Evolutionary conservation across 1,140 invertebrate species (phyloP).

Genomic region (Holotrichia oblita): DNA sequence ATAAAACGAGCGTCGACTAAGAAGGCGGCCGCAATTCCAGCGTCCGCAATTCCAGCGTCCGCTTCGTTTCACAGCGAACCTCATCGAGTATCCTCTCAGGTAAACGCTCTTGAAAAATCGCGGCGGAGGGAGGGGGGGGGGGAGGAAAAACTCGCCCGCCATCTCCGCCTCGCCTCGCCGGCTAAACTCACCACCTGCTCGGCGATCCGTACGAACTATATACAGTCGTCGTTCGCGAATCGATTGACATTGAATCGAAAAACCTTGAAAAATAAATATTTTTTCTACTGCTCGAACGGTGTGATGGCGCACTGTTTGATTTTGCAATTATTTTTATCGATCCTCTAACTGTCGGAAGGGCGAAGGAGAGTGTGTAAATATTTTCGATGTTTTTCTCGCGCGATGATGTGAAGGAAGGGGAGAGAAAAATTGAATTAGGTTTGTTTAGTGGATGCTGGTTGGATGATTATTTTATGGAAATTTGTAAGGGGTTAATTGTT

Average conservation of each 20-base stretch:
- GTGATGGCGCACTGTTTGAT: background rate
- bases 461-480: background rate
- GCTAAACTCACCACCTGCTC: no score
- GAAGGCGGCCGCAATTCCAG: background rate
- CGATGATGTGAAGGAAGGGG: background rate
- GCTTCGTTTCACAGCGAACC: no score
- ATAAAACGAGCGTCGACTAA: background rate
- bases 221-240: background rate
- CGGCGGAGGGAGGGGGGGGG: no score
- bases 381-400: background rate
- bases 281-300: background rate
- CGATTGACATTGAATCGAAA: constrained; percentile 12
- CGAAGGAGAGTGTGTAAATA: constrained; percentile 3
- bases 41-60: no score
- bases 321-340: constrained; percentile 14
- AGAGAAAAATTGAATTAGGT: constrained; percentile 14
- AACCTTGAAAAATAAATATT: constrained; percentile 14
- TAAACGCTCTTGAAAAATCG: constrained; percentile 1
- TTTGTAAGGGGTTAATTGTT: background rate
- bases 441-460: background rate
- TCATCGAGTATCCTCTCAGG: background rate
- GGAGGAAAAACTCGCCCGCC: constrained; percentile 10
- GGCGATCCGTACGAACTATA: no score
- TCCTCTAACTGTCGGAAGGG: background rate
- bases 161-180: background rate